Conservation (phyloP, 1,140 invertebrate species). For the Lepidurus packardi region DNA sequence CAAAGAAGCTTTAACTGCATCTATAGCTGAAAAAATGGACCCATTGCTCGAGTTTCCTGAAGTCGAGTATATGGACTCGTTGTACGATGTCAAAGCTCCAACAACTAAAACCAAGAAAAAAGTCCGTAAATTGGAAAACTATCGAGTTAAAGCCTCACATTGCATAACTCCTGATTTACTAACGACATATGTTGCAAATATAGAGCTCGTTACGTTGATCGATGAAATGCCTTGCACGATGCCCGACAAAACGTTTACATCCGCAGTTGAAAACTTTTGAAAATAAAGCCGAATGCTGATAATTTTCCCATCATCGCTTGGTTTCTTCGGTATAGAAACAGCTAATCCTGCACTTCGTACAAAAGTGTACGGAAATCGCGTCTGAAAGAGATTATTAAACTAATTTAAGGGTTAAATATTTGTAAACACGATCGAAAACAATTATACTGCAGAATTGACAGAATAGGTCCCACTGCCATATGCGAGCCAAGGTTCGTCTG, state of each 20-base stretch:
- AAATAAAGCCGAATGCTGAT: not conserved
- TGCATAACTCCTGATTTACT: too few species aligned
- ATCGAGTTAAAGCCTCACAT: too few species aligned
- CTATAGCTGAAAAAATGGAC: too few species aligned
- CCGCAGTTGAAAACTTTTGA: not conserved
- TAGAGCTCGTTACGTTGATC: too few species aligned
- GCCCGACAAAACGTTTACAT: not conserved
- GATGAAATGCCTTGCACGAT: too few species aligned
- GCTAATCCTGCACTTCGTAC: not conserved
- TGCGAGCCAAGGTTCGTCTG: not conserved
- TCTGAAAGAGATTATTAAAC: not conserved
- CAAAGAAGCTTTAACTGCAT: too few species aligned
- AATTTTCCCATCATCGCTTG: not conserved
- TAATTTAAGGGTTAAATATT: not conserved
- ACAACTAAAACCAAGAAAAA: too few species aligned
- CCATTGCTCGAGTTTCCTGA: too few species aligned
- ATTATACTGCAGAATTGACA: not conserved
- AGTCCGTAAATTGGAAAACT: too few species aligned
- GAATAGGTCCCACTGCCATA: not conserved
- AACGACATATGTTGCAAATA: too few species aligned
- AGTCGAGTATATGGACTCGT: too few species aligned
- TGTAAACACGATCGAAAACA: not conserved
- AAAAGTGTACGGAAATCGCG: not conserved
- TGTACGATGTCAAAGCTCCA: too few species aligned
- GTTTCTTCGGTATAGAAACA: not conserved